Evolutionary conservation across 2,113 vertebrate genomes (phyloP).

Genomic region (Gymnogyps californianus): DNA sequence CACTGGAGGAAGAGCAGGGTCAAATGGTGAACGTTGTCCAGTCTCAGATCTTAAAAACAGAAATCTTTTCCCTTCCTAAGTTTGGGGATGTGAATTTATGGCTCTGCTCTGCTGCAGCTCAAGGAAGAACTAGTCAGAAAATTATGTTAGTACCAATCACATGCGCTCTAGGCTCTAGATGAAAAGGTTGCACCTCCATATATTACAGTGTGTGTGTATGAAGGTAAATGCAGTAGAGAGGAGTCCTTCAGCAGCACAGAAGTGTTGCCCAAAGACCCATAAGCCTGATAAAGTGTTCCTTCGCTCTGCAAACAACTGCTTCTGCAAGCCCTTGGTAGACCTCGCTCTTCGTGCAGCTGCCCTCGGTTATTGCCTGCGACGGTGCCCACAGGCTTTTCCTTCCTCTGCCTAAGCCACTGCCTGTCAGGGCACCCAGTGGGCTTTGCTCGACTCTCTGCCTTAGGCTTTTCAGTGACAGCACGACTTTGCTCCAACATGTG

Average conservation of each 20-base stretch:
- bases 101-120: not conserved
- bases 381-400: not conserved
- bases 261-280: not conserved
- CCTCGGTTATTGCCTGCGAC: accelerated
- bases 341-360: not conserved
- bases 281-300: not conserved
- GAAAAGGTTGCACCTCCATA: not conserved
- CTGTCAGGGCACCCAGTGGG: not conserved
- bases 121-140: not conserved
- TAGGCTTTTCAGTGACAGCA: not conserved
- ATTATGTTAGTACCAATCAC: not conserved
- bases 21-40: not conserved
- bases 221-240: not conserved
- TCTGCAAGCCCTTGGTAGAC: not conserved
- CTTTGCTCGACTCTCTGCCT: not conserved
- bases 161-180: not conserved
- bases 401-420: not conserved
- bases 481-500: not conserved
- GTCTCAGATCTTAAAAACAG: not conserved
- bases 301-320: not conserved
- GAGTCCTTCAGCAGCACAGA: not conserved
- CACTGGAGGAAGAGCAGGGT: not conserved
- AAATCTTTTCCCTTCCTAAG: not conserved
- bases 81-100: not conserved
- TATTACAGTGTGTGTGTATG: not conserved